A percentile compares a stretch with the other conserved stretches of the same genome.
Conservation (phyloP, 2,113 vertebrate species). For the Platanista minor region DNA sequence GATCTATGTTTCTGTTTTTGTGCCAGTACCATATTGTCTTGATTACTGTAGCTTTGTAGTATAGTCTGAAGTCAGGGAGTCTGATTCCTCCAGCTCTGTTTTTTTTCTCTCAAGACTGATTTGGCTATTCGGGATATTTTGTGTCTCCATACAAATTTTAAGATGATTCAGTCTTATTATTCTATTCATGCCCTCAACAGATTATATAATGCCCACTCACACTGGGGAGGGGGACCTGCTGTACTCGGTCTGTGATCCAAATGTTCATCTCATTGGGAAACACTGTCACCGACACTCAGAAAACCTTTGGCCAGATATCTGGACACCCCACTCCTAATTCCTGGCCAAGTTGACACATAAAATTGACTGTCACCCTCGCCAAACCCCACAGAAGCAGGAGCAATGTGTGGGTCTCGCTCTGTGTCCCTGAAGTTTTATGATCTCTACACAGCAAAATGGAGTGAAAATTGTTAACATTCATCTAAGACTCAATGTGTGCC, state of each 20-base stretch:
- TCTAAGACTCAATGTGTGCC: accelerated
- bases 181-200: accelerated
- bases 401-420: accelerated
- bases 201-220: accelerated
- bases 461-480: accelerated
- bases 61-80: too few species aligned
- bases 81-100: too few species aligned
- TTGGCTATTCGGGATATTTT: too few species aligned
- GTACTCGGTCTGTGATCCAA: accelerated
- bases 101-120: too few species aligned
- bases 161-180: too few species aligned
- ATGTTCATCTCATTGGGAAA: not conserved
- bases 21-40: too few species aligned
- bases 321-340: too few species aligned
- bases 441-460: accelerated
- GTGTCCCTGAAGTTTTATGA: accelerated
- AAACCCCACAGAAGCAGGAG: not conserved
- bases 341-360: not conserved
- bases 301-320: too few species aligned
- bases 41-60: too few species aligned
- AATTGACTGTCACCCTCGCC: accelerated
- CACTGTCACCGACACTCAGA: not conserved
- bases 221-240: accelerated
- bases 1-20: too few species aligned
- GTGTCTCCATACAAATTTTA: too few species aligned